phyloP scores from a whole-genome alignment of 1,140 invertebrate genomes.

The Delia radicum region DNA sequence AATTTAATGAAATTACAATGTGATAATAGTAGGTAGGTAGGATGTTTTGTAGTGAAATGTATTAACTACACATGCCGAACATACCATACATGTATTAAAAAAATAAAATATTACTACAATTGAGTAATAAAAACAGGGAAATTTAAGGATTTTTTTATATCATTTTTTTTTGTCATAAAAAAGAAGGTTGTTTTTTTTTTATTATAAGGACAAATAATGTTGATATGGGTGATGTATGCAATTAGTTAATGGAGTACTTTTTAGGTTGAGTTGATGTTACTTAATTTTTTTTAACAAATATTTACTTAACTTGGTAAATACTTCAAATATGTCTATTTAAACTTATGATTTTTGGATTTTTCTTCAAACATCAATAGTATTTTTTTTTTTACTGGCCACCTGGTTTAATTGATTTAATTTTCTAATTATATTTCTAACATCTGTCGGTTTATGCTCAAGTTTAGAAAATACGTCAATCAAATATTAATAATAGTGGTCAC shows the following conservation, averaged over 20 bases:
- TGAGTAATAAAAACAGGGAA: background rate
- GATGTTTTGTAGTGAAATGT: background rate
- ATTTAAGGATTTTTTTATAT: background rate
- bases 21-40: background rate
- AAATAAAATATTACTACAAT: slow-evolving; percentile 5
- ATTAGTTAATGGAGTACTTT: slow-evolving; percentile 13
- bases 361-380: background rate
- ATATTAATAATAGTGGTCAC: slow-evolving; percentile 17
- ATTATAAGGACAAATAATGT: background rate
- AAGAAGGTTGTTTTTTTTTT: background rate
- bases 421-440: slow-evolving; percentile 13
- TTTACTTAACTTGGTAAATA: background rate
- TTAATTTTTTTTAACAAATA: too few species aligned
- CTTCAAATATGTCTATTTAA: too few species aligned
- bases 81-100: background rate
- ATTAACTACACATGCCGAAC: background rate
- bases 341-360: too few species aligned
- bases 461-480: background rate
- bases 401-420: slow-evolving; percentile 1
- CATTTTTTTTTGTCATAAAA: background rate
- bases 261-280: background rate
- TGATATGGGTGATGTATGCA: background rate
- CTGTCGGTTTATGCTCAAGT: background rate
- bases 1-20: slow-evolving; percentile 11
- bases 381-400: background rate